Base-by-base conservation (phyloP, 2,888 invertebrate genomes). In the Seira ritae region DNA sequence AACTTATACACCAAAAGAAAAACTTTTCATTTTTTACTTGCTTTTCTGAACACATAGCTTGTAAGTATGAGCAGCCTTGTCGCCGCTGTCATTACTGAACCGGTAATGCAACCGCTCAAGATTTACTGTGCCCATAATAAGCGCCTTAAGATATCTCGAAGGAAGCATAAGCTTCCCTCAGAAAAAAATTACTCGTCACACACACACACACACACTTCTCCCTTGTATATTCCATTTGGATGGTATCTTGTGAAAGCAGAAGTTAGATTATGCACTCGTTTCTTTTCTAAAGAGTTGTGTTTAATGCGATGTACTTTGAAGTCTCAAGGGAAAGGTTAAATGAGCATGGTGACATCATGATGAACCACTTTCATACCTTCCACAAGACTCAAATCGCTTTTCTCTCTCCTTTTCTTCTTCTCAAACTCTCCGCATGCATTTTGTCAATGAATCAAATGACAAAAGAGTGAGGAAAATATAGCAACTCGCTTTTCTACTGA, bases 311-410 rank as follows among this genome's bases (percentile, higher is more conserved):
- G 31, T 31, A 31, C 31, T 31, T 31, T 31, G 31, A 67, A 68
- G 55, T 73, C 73, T 73, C 80, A 73, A 68, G 73, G 80, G 73
- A 80, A 80, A 73, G 73, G 80, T 80, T 80, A 73, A 80, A 80
- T 73, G 80, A 80, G 72, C 55, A 73, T 22, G 80, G 73, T 80
- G 80, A 80, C 80, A 80, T 68, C 19, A 80, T 80, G 80, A 80
- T 80, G 79, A 79, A 72, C 72, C 67, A 24, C 31, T 68, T 73
- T 80, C 73, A 68, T 80, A 72, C 68, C 68, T 73, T 66, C 2
- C 19, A 19, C 55, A 55, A 55, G n/a, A 15, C 31, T 31, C 31
- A 31, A 31, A 31, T 31, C 31, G 31, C 31, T 31, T 31, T 31
- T 31, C 31, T 31, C 31, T 55, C 12, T 55, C 55, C 15, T 3